These are phyloP conservation scores for Theonella swinhoei DNA, from an alignment of 37 sponge, comb jelly and placozoan genomes.

Conservation along the genomic window DNA sequence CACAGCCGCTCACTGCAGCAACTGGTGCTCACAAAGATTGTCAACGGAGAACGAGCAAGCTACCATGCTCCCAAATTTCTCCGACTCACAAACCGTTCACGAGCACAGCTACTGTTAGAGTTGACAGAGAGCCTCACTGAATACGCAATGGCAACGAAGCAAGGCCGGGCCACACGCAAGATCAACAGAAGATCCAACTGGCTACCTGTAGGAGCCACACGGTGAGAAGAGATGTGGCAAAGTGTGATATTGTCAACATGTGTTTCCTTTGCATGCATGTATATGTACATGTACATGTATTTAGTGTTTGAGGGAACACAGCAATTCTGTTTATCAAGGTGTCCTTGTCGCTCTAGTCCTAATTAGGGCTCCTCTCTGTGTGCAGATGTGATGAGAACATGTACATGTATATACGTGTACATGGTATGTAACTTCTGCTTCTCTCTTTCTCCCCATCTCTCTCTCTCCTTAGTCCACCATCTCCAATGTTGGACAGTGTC, in stretches of 20 bases:
- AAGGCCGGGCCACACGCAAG: conserved; percentile 59
- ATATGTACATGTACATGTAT: too few species aligned
- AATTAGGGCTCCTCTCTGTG: too few species aligned
- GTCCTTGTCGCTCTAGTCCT: background rate
- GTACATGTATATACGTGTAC: too few species aligned
- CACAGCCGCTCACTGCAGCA: conserved; percentile 70
- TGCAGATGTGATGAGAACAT: too few species aligned
- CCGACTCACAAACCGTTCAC: conserved; percentile 73
- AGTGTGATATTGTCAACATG: too few species aligned
- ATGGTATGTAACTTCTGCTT: too few species aligned
- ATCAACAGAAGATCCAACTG: conserved; percentile 71
- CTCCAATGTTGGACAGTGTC: conserved; percentile 74
- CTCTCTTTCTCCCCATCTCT: background rate
- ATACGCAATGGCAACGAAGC: conserved; percentile 33
- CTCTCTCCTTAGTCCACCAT: conserved; percentile 57
- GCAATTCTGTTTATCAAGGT: background rate
- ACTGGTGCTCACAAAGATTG: conserved; percentile 83
- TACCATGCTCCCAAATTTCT: conserved; percentile 90
- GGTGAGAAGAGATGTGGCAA: conserved; percentile 22
- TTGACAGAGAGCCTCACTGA: conserved; percentile 36
- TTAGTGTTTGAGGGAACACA: too few species aligned
- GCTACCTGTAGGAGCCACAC: conserved; percentile 83
- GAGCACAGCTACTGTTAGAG: conserved; percentile 61
- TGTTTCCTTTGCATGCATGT: too few species aligned
- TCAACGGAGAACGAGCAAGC: conserved; percentile 90